A percentile compares a stretch with the other conserved stretches of the same genome.
Evolutionary conservation across 2,797 vertebrate genomes (phyloP).

Genomic region (Pelobates cultripes): DNA sequence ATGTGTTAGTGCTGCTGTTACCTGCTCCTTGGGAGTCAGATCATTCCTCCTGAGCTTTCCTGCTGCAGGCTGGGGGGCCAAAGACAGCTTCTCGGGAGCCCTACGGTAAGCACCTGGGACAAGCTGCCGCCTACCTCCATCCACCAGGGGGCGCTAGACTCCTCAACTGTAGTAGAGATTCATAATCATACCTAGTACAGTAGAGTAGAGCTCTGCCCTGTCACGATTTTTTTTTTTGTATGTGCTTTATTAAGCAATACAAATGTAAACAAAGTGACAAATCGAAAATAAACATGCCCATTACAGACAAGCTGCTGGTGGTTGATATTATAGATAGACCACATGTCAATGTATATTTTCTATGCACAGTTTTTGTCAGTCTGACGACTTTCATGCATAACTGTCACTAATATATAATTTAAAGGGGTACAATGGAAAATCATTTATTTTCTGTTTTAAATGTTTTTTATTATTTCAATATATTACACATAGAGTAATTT

Average conservation of each 20-base stretch:
- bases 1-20: neutral
- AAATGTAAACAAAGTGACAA: neutral
- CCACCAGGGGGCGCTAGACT: conserved; percentile 14
- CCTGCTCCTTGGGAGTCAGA: neutral
- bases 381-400: too few species aligned
- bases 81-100: neutral
- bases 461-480: too few species aligned
- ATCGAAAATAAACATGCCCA: neutral
- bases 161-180: neutral
- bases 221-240: conserved; percentile 25
- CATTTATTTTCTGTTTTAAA: too few species aligned
- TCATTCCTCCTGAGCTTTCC: neutral
- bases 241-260: conserved; percentile 23
- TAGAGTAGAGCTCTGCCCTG: neutral
- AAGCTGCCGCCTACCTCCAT: neutral
- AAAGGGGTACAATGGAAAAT: too few species aligned
- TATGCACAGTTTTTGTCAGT: too few species aligned
- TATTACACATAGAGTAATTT: too few species aligned
- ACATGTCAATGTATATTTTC: too few species aligned
- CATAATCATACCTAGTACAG: neutral
- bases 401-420: too few species aligned
- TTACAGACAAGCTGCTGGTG: neutral
- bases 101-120: neutral
- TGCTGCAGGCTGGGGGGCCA: neutral
- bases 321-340: too few species aligned